These are phyloP conservation scores for Brachionus manjavacas DNA, from an alignment of 1,140 invertebrate species.

Conservation along the genomic window DNA sequence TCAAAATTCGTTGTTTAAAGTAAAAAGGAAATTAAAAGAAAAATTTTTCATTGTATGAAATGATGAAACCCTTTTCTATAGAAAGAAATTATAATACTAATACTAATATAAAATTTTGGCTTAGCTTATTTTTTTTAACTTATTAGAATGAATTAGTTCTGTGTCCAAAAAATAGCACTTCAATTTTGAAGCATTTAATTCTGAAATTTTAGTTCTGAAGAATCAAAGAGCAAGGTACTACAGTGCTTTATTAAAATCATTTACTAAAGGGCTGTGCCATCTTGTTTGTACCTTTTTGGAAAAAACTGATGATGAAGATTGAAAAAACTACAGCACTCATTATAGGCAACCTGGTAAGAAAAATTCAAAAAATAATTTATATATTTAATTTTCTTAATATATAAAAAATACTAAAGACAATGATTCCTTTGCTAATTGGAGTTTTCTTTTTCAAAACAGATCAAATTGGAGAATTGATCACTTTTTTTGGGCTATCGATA, in stretches of 20 bases:
- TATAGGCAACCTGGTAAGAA: slow-evolving; percentile 13
- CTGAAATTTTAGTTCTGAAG: not conserved
- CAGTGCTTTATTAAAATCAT: not conserved
- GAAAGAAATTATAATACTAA: too few relatives aligned
- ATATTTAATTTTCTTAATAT: not conserved
- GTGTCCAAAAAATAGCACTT: too few relatives aligned
- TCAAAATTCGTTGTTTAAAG: too few relatives aligned
- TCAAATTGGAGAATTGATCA: slow-evolving; percentile 2
- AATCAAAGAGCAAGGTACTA: not conserved
- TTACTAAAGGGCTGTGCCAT: slow-evolving; percentile 14
- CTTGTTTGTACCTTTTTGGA: slow-evolving; percentile 10
- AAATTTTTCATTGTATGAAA: too few relatives aligned
- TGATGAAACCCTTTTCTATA: too few relatives aligned
- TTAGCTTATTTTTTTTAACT: too few relatives aligned
- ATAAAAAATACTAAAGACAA: not conserved
- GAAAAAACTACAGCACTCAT: slow-evolving; percentile 8
- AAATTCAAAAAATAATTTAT: too few relatives aligned
- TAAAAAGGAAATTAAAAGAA: too few relatives aligned
- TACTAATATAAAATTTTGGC: too few relatives aligned
- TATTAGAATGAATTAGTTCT: too few relatives aligned
- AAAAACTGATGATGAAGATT: not conserved
- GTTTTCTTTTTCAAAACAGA: slow-evolving; percentile 18
- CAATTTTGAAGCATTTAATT: not conserved
- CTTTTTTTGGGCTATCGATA: not conserved
- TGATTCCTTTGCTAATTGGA: slow-evolving; percentile 33